Evolutionary conservation across 2,113 vertebrate genomes (phyloP).

Genomic region (Numida meleagris): DNA sequence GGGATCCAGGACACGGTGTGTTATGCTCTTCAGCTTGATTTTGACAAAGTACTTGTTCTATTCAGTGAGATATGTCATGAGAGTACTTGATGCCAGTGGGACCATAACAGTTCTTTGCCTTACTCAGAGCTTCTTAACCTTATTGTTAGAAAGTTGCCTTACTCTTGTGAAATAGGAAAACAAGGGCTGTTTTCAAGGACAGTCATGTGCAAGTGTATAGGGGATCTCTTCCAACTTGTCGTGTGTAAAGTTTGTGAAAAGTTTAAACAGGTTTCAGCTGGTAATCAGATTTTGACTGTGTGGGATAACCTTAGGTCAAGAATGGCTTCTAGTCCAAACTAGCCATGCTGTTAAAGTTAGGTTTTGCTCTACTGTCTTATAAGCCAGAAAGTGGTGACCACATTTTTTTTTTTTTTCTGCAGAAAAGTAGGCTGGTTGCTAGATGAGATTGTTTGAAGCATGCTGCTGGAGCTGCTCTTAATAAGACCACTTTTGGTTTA

Average conservation of each 20-base stretch:
- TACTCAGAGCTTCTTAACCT: not conserved
- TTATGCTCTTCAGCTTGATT: not conserved
- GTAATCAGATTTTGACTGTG: not conserved
- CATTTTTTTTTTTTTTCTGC: not conserved
- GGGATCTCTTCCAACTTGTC: not conserved
- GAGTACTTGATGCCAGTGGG: too few species aligned
- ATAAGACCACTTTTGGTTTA: not conserved
- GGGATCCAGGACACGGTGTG: not conserved
- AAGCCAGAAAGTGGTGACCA: not conserved
- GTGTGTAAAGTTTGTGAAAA: not conserved
- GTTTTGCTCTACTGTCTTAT: not conserved
- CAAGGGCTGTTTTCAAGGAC: not conserved
- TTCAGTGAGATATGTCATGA: not conserved
- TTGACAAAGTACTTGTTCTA: not conserved
- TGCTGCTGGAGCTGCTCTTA: not conserved
- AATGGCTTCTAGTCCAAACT: not conserved
- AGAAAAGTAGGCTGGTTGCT: not conserved
- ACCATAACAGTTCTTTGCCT: not conserved
- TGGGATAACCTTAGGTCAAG: not conserved
- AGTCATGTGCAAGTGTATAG: not conserved
- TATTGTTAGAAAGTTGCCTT: not conserved
- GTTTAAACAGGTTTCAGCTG: not conserved
- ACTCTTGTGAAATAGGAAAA: not conserved
- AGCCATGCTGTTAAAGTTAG: not conserved
- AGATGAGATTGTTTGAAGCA: not conserved